Base-by-base conservation (phyloP, 37 sponge, comb jelly and placozoan species). In the Chondrosia reniformis region DNA sequence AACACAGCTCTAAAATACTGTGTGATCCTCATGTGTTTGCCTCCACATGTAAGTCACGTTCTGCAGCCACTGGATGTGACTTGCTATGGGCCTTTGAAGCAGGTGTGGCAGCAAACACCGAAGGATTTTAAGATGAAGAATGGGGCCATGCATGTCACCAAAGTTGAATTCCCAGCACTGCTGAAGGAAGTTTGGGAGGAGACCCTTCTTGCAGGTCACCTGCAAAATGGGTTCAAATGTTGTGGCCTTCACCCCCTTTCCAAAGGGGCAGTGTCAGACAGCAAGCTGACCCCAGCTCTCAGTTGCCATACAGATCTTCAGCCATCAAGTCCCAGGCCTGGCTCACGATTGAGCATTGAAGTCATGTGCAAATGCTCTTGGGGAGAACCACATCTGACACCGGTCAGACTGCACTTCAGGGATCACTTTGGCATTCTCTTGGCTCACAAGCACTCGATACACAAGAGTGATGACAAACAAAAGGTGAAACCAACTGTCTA, bases 31-130 rank as follows among this genome's bases (percentile, higher is more conserved):
- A 55, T 88, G 36, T 88, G 84, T 30, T 43, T 88, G 22, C 89
- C 89, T 32, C 84, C 89, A 34, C 80, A 88, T 67, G 63, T 55
- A 8, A 87, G 83, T 4, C 79, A 81, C 45, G 33, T 78, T 21
- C 45, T 88, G 10, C 81, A 84, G 43, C 89, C 89, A 33, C 72
- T 84, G 7, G 85, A 89, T 76, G 77, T 89, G 0, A 55, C 61
- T 40, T 80, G 84, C 32, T 89, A 83, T 76, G 74, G 78, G 3
- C 81, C 85, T 27, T 36, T 89, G 4, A 89, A 89, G 34, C 42
- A 32, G 13, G 77, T 63, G 15, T 83, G 89, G 89, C 45, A 43
- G 31, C 44, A 75, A n/a, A 64, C 83, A 2, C 28, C 79, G 30
- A 88, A 83, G 58, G 33, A 62, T 32, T 38, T 76, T 37, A 45